phyloP scores from a whole-genome alignment of 1,140 invertebrate genomes.

The Dufourea novaeangliae region DNA sequence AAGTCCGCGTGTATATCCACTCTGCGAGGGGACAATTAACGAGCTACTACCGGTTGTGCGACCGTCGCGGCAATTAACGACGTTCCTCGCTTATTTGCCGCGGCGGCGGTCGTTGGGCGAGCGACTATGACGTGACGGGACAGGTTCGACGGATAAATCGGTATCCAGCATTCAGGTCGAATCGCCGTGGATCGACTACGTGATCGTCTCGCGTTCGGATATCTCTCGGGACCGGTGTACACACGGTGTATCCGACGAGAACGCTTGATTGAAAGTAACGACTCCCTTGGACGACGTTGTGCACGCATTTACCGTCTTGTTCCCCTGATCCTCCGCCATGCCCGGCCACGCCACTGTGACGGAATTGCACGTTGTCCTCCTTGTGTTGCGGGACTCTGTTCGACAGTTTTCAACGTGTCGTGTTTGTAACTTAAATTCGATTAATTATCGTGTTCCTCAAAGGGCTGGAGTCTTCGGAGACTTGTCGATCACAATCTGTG shows the following conservation, averaged over 20 bases:
- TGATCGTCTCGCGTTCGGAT: conserved; percentile 55
- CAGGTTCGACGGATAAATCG: conserved; percentile 40
- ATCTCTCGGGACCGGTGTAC: conserved; percentile 22
- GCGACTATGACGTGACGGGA: conserved; percentile 43
- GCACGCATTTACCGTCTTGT: conserved; percentile 71
- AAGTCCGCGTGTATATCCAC: conserved; percentile 27
- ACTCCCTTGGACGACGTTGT: conserved; percentile 57
- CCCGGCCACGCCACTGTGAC: background rate
- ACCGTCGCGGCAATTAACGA: conserved; percentile 66
- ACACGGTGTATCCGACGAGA: conserved; percentile 28
- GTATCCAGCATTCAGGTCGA: conserved; percentile 64
- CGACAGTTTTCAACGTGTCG: too few species aligned
- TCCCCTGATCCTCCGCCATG: conserved; percentile 35
- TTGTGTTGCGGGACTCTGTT: too few species aligned
- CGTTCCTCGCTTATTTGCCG: conserved; percentile 51
- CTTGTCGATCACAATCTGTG: too few species aligned
- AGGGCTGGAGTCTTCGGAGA: too few species aligned
- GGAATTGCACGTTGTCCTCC: too few species aligned
- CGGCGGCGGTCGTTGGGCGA: conserved; percentile 14
- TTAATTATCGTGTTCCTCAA: too few species aligned
- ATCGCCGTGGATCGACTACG: conserved; percentile 52
- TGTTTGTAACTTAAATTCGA: too few species aligned
- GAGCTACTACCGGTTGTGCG: conserved; percentile 53
- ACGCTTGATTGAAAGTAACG: conserved; percentile 75
- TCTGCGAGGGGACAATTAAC: conserved; percentile 60